Evolutionary conservation across 2,797 vertebrate genomes (phyloP), one percentile per base, ranked within the genome.

Genomic region (Notolepis coatsorum): DNA sequence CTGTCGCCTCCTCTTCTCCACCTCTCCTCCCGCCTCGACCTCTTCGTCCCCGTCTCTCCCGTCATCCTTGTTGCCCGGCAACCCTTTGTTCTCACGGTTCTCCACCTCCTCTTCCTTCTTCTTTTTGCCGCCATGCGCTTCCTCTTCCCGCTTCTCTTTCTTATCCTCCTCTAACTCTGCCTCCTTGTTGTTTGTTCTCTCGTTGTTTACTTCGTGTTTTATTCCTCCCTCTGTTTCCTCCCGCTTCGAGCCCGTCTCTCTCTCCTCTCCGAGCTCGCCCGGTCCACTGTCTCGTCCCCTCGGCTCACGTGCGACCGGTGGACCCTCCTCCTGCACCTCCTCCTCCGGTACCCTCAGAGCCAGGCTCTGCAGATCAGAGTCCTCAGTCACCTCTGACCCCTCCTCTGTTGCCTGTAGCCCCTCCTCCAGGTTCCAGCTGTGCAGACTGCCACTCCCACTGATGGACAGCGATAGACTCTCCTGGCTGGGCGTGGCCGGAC

Each of bases 341-440:
- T 73, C 63, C n/a, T 73, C 79, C 42, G 50, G 46, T 31, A 60
- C 33, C 1, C 59, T 66, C 21, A 59, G 27, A 43, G 82, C 69
- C 28, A 38, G 38, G 55, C 37, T 43, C 15, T 17, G 62, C 64
- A 57, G 79, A 21, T 86, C 73, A 15, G 60, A 69, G 62, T 84
- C 81, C 17, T 74, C 80, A 0, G 39, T 48, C 53, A 72, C 28
- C 15, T 86, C 74, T 5, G 80, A 68, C 24, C 65, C 73, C 61
- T 90, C 84, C 27, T 83, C 86, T 41, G 84, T 70, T 7, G 49
- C 54, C 21, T 46, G 43, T 9, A 55, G 43, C 7, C 51, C 67
- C 41, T 61, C 70, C 53, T 91, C 91, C 52, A 81, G 77, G 63
- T 89, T 87, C 93, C 94, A 95, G 78, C 90, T 91, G 73, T 87